Conservation (phyloP, 2,113 vertebrate species). For the Falcunculus frontatus region DNA sequence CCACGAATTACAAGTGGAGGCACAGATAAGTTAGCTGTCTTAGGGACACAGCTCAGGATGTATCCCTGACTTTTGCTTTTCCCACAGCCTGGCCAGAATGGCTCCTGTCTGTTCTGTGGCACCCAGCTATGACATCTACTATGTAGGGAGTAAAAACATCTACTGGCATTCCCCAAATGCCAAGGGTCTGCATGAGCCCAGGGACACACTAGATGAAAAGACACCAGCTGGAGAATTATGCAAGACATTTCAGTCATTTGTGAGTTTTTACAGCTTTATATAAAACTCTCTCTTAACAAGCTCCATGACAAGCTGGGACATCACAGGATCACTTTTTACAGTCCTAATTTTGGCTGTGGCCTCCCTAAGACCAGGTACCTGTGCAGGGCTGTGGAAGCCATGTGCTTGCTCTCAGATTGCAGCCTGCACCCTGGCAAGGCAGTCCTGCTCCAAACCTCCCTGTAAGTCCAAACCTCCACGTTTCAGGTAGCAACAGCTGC, state of each 20-base stretch:
- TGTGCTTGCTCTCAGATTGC: neutral
- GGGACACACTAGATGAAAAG: neutral
- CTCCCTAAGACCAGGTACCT: neutral
- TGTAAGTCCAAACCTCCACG: neutral
- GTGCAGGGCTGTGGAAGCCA: neutral
- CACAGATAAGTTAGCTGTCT: neutral
- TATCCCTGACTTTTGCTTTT: neutral
- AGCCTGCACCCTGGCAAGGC: neutral
- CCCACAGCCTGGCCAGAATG: neutral
- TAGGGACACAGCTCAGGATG: neutral
- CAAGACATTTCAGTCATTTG: neutral
- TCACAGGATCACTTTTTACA: neutral
- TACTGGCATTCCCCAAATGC: neutral
- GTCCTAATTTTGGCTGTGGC: neutral
- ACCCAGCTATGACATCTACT: neutral
- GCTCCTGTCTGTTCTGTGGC: neutral
- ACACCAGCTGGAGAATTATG: neutral
- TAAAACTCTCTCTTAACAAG: neutral
- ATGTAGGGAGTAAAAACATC: neutral
- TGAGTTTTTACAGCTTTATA: neutral
- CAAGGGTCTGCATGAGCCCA: neutral
- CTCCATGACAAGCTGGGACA: neutral
- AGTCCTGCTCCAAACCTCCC: neutral
- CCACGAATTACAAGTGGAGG: neutral
- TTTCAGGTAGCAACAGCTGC: neutral